Evolutionary conservation across 2,888 invertebrate genomes (phyloP).

Genomic region (Ormyrus thymus): DNA sequence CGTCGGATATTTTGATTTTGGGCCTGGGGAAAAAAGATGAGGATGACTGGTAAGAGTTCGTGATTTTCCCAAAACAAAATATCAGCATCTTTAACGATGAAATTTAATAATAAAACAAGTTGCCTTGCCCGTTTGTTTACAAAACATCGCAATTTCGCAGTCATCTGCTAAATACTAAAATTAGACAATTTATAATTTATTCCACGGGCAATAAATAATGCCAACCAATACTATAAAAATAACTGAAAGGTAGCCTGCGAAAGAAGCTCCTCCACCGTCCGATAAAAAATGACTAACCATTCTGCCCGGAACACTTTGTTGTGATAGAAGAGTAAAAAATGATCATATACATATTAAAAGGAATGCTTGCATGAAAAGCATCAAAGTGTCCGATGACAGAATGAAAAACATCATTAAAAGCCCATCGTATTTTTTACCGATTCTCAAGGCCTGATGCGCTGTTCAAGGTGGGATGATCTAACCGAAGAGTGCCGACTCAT

Average conservation of each 20-base stretch:
- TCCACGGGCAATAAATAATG: too few species aligned
- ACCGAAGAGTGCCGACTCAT: slow-evolving; percentile 84
- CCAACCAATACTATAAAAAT: too few species aligned
- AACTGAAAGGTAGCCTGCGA: too few species aligned
- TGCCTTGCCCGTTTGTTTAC: too few species aligned
- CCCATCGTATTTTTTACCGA: not conserved
- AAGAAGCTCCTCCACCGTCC: too few species aligned
- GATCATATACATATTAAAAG: not conserved
- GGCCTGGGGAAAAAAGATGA: slow-evolving; percentile 74
- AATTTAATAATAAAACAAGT: too few species aligned
- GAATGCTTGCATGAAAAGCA: not conserved
- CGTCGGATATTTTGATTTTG: not conserved
- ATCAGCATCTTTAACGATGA: too few species aligned
- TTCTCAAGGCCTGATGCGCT: not conserved
- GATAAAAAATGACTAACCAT: too few species aligned
- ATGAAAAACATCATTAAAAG: not conserved
- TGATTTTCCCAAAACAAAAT: too few species aligned
- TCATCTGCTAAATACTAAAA: too few species aligned
- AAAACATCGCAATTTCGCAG: too few species aligned
- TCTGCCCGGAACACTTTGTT: not conserved
- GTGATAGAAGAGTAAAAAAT: not conserved
- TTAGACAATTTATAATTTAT: too few species aligned
- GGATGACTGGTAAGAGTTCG: slow-evolving; percentile 76
- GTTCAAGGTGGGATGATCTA: slow-evolving; percentile 81
- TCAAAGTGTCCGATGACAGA: not conserved